These are phyloP conservation scores for Cotesia congregata DNA, from an alignment of 2,888 invertebrate genomes.

Conservation along the genomic window DNA sequence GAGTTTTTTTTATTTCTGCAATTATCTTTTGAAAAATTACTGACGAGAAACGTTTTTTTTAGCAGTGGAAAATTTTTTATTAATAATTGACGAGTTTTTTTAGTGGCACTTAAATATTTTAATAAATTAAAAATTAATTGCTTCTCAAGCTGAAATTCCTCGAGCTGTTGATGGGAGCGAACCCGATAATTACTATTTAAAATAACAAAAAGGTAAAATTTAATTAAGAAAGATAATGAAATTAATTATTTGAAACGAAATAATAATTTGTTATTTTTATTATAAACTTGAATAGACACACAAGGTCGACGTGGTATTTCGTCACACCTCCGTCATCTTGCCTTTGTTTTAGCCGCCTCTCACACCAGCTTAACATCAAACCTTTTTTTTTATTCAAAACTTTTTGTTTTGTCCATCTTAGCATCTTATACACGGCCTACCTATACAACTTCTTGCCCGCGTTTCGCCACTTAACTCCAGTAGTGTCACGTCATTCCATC, in stretches of 20 bases:
- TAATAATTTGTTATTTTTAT: not conserved
- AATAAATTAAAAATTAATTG: too few species aligned
- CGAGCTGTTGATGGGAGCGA: too few species aligned
- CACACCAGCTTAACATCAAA: not conserved
- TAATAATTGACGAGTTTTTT: too few species aligned
- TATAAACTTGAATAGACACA: slow-evolving; percentile 1
- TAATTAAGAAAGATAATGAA: not conserved
- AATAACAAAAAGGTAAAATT: not conserved
- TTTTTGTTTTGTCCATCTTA: slow-evolving; percentile 39
- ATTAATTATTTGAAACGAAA: not conserved
- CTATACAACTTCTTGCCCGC: slow-evolving; percentile 61
- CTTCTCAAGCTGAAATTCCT: too few species aligned
- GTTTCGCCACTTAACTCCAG: slow-evolving; percentile 69
- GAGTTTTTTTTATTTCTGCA: too few species aligned
- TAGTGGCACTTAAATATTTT: too few species aligned
- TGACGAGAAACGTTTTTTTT: too few species aligned
- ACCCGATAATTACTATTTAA: not conserved
- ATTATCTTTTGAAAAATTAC: too few species aligned
- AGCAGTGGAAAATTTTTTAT: too few species aligned
- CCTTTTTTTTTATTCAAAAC: slow-evolving; percentile 42
- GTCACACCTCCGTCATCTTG: slow-evolving; percentile 62
- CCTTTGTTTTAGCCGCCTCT: slow-evolving; percentile 66
- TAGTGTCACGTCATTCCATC: slow-evolving; percentile 67
- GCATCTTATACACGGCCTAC: slow-evolving; percentile 1
- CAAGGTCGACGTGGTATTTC: slow-evolving; percentile 55